phyloP scores from a whole-genome alignment of 2,113 vertebrate species.

The Anhinga rufa region DNA sequence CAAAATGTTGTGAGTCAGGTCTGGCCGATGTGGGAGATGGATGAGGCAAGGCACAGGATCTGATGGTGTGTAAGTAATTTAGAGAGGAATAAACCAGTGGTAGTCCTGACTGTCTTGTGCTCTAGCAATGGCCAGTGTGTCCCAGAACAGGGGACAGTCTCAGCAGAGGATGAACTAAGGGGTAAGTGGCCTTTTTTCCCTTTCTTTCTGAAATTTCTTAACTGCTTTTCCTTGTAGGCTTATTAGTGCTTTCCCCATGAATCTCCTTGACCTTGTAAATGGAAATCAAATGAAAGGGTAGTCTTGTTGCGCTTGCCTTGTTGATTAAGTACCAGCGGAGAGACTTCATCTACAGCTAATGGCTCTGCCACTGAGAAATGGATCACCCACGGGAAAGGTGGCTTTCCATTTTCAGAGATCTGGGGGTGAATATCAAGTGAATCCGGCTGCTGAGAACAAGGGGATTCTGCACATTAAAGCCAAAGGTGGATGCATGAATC shows the following conservation, averaged over 20 bases:
- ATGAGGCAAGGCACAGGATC: not conserved
- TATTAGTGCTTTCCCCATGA: not conserved
- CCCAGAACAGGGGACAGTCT: not conserved
- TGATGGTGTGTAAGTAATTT: not conserved
- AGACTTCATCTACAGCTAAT: not conserved
- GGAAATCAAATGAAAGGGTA: not conserved
- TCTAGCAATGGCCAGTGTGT: rapidly evolving
- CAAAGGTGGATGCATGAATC: not conserved
- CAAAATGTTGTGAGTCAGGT: not conserved
- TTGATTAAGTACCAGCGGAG: not conserved
- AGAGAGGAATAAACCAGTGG: not conserved
- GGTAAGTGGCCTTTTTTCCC: not conserved
- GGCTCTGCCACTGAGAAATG: not conserved
- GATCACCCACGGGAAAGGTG: not conserved
- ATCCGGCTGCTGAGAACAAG: not conserved
- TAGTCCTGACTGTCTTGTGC: not conserved
- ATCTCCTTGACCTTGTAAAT: not conserved
- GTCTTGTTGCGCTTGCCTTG: rapidly evolving
- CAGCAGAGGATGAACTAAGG: not conserved
- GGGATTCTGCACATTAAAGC: not conserved
- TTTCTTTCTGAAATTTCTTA: not conserved
- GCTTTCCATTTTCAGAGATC: not conserved
- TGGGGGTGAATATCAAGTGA: rapidly evolving
- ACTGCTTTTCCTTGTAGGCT: not conserved
- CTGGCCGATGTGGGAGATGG: not conserved